Conservation (phyloP, 2,113 vertebrate species). For the Oryzias curvinotus region DNA sequence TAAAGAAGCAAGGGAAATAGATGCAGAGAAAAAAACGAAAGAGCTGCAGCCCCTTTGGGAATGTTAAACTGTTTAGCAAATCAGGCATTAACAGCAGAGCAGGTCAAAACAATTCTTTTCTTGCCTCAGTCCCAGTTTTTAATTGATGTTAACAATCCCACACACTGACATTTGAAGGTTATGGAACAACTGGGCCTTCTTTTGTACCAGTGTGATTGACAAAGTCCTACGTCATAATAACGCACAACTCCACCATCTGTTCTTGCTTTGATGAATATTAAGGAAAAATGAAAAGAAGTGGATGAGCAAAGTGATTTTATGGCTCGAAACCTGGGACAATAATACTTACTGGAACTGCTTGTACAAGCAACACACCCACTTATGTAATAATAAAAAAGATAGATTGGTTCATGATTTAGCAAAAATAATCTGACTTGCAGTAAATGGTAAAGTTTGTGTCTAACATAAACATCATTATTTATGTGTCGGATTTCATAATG, state of each 20-base stretch:
- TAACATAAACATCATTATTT: too few relatives aligned
- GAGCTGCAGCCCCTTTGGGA: constrained; percentile 37
- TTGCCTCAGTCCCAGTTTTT: constrained; percentile 21
- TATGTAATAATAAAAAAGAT: too few relatives aligned
- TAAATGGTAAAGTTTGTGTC: too few relatives aligned
- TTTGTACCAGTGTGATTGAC: constrained; percentile 14
- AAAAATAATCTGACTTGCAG: too few relatives aligned
- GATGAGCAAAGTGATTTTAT: constrained; percentile 15
- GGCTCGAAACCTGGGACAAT: not conserved
- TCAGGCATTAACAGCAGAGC: constrained; percentile 35
- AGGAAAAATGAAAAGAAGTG: constrained; percentile 14
- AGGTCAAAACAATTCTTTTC: constrained; percentile 38
- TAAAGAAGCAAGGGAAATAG: constrained; percentile 42
- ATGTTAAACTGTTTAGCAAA: constrained; percentile 45
- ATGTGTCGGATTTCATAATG: too few relatives aligned
- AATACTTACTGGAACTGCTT: too few relatives aligned
- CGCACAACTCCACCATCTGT: constrained; percentile 30
- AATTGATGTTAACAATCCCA: constrained; percentile 19
- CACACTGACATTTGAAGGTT: constrained; percentile 24
- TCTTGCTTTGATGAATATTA: constrained; percentile 21
- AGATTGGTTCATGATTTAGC: too few relatives aligned
- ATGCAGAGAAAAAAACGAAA: constrained; percentile 7
- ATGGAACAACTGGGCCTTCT: not conserved
- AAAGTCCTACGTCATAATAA: not conserved
- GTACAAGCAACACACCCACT: too few relatives aligned